Percentiles rank a stretch among this genome's conserved stretches.
phyloP scores from a whole-genome alignment of 2,113 vertebrate species.

The Hyperopisus bebe region DNA sequence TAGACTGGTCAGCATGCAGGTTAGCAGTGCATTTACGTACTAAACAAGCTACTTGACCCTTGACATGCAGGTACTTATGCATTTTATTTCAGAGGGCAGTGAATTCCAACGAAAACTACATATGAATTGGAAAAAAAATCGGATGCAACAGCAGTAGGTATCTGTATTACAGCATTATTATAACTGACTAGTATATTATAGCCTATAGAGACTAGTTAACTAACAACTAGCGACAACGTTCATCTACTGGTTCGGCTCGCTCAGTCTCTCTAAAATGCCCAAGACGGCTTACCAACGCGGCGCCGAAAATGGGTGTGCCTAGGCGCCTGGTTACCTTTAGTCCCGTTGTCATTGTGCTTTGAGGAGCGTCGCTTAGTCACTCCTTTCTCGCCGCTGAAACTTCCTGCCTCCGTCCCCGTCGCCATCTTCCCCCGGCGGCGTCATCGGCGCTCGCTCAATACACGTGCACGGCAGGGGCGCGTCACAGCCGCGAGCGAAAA shows the following conservation, averaged over 20 bases:
- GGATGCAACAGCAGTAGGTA: neutral
- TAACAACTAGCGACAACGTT: neutral
- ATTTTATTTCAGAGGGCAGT: neutral
- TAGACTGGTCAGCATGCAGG: neutral
- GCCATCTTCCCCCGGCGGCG: constrained; percentile 59
- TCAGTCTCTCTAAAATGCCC: neutral
- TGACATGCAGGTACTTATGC: neutral
- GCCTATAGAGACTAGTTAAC: neutral
- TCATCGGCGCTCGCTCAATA: constrained; percentile 27
- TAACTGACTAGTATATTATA: neutral
- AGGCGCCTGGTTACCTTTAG: constrained; percentile 50
- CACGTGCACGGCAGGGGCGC: constrained; percentile 38
- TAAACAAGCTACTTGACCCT: neutral
- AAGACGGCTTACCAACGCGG: neutral
- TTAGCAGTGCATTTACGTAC: neutral
- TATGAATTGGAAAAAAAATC: neutral
- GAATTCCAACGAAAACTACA: neutral
- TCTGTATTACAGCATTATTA: neutral
- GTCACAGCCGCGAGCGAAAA: constrained; percentile 18
- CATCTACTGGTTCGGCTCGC: neutral
- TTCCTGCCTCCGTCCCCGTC: constrained; percentile 54
- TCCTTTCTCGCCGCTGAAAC: constrained; percentile 46
- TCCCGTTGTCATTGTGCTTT: constrained; percentile 52
- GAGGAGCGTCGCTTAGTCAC: constrained; percentile 56
- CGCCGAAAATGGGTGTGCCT: neutral